These are phyloP conservation scores for Ellobius talpinus DNA, from an alignment of 2,113 vertebrate genomes.

Conservation along the genomic window DNA sequence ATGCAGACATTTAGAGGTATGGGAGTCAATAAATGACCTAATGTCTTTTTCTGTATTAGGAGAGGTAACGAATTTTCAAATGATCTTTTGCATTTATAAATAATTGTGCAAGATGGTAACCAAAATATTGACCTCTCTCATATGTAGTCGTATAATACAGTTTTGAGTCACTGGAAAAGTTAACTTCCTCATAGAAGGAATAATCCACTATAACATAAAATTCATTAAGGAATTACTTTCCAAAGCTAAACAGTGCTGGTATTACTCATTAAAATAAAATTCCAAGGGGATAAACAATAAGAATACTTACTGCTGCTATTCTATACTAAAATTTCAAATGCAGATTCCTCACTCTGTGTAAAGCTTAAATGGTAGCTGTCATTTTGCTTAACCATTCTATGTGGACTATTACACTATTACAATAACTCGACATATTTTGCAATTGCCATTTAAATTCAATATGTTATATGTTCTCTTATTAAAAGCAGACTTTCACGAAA, in stretches of 20 bases:
- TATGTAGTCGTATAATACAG: neutral
- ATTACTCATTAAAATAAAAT: neutral
- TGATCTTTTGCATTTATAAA: neutral
- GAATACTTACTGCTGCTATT: neutral
- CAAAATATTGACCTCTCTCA: neutral
- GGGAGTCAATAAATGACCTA: neutral
- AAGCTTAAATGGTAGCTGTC: neutral
- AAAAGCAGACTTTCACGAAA: neutral
- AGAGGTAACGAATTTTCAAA: neutral
- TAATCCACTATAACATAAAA: neutral
- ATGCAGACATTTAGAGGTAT: neutral
- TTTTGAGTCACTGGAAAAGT: neutral
- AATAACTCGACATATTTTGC: neutral
- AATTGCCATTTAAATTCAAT: neutral
- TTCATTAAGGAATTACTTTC: neutral
- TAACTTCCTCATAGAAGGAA: neutral
- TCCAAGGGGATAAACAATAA: neutral
- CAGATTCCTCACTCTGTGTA: neutral
- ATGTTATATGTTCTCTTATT: neutral
- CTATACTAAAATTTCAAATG: neutral
- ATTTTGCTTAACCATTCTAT: neutral
- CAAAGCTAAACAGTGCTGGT: neutral
- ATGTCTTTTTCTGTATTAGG: neutral
- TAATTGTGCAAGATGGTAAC: neutral
- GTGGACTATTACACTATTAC: neutral